Evolutionary conservation across 2,797 vertebrate species (phyloP).

Genomic region (Tapirus indicus): DNA sequence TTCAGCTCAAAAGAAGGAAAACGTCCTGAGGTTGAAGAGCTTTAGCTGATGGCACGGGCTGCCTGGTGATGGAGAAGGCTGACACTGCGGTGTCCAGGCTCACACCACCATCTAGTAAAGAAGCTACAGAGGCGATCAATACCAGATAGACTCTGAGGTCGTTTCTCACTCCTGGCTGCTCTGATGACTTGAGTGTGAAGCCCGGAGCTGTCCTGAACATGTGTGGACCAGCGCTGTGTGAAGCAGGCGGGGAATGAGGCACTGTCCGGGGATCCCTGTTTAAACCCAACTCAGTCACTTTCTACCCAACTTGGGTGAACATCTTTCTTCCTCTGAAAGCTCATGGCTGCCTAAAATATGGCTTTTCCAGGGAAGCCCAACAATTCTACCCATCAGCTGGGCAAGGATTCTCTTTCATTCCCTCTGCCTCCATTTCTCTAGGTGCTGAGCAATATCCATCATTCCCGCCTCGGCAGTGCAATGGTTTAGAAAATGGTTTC

Average conservation of each 20-base stretch:
- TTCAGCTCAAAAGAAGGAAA: neutral
- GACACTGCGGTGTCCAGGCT: rapidly evolving
- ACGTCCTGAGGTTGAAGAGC: neutral
- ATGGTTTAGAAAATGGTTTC: neutral
- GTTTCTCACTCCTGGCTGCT: neutral
- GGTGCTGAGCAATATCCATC: neutral
- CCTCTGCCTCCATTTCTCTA: neutral
- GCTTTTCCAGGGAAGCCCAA: too few species aligned
- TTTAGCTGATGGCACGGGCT: rapidly evolving
- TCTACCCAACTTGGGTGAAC: too few species aligned
- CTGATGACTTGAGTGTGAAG: neutral
- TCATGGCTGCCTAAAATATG: too few species aligned
- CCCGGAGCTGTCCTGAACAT: rapidly evolving
- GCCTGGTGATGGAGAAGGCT: neutral
- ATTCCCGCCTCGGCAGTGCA: too few species aligned
- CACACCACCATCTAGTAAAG: neutral
- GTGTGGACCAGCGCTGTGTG: too few species aligned
- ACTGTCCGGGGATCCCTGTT: neutral
- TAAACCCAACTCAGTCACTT: neutral
- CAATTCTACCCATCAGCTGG: rapidly evolving
- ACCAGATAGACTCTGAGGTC: too few species aligned
- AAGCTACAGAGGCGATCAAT: rapidly evolving
- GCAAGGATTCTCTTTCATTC: neutral
- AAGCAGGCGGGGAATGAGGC: neutral
- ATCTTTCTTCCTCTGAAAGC: too few species aligned